phyloP scores from a whole-genome alignment of 2,113 vertebrate species.

The Pitta sordida region DNA sequence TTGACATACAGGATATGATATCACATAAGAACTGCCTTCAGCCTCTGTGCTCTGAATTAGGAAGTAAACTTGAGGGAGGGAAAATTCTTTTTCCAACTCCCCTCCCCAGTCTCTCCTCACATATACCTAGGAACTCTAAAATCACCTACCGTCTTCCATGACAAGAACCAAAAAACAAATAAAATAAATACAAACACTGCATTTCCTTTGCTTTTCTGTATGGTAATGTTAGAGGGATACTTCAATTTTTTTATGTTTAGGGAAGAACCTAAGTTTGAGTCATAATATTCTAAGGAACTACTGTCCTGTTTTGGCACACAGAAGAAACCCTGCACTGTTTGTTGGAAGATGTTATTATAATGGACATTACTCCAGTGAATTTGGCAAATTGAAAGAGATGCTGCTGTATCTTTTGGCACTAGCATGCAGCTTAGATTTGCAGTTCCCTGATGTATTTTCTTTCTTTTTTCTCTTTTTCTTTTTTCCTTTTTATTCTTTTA shows the following conservation, averaged over 20 bases:
- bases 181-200: background rate
- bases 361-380: constrained; percentile 43
- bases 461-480: fast-evolving
- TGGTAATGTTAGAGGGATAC: background rate
- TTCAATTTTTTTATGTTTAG: background rate
- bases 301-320: constrained; percentile 22
- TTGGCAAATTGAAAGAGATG: constrained; percentile 45
- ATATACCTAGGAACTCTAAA: background rate
- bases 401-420: constrained; percentile 60
- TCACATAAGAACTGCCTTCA: background rate
- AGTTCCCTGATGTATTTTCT: background rate
- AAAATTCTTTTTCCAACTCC: background rate
- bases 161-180: background rate
- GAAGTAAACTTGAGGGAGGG: background rate
- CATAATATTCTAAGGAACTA: background rate
- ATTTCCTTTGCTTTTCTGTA: background rate
- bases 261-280: background rate
- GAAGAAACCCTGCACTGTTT: background rate
- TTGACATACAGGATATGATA: fast-evolving
- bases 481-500: fast-evolving
- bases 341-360: constrained; percentile 59
- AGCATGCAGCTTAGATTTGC: constrained; percentile 26
- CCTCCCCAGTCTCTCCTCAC: background rate
- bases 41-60: background rate
- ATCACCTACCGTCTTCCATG: background rate